Evolutionary conservation across 2,113 vertebrate genomes (phyloP), one percentile per base, ranked within the genome.

Genomic region (Oplegnathus fasciatus): DNA sequence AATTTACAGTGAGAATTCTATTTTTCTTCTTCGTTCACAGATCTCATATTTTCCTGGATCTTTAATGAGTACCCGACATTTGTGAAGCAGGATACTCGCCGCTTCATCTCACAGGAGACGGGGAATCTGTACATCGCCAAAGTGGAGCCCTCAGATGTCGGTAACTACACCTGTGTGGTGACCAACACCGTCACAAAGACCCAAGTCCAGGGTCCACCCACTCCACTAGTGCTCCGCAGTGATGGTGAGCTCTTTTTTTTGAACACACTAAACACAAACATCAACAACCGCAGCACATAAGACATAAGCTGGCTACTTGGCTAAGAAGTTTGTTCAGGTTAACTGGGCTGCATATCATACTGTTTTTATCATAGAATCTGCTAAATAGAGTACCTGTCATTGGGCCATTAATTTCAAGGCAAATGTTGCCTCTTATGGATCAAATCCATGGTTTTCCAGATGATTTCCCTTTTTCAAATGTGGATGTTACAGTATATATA

Each of bases 161-260:
- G 98, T 18, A 98, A 99, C 93, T 99, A 99, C 92, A 99, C 98
- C 0, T 99, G 98, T 0, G 98, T 99, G 84, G 97, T 99, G 73
- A 98, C 98, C 1, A 99, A 98, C 91, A 96, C 95, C 0, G 96
- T 99, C 72, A 99, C 98, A 2, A 98, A 97, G 93, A 96, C 94
- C 83, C 91, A 93, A 17, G 97, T 98, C 20, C 95, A 97, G 85
- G 98, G 98, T 2, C 98, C 98, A 0, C 97, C 97, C 44, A 99
- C 98, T 0, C 98, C 98, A 0, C 96, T 99, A 2, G 96, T 98
- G 15, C 93, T 99, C 68, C 96, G 98, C 69, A 98, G 96, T 0
- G 98, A 99, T 0, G 98, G 98, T 99, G 91, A 96, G 8, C 34
- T 37, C 3, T n/a, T n/a, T n/a, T n/a, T 80, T 64, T 18, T 71